Evolutionary conservation across 2,888 invertebrate genomes (phyloP).

Genomic region (Dryococelus australis): DNA sequence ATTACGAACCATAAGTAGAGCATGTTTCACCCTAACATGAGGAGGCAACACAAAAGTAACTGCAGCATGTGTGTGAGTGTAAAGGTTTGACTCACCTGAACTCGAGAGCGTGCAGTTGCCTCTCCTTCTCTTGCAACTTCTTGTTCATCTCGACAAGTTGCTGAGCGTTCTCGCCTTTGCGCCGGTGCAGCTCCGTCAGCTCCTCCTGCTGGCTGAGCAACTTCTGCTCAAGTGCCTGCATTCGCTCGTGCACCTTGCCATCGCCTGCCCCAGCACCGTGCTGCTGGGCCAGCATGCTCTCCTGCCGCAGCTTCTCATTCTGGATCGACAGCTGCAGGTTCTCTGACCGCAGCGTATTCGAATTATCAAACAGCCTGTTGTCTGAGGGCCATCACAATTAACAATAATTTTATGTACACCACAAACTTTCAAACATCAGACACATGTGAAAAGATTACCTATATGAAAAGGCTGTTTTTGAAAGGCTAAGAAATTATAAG

Average conservation of each 20-base stretch:
- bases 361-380: conserved; percentile 84
- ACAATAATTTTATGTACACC: conserved; percentile 28
- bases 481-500: neutral
- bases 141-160: conserved; percentile 90
- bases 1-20: no score
- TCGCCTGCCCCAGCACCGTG: conserved; percentile 54
- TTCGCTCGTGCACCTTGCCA: conserved; percentile 62
- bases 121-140: conserved; percentile 84
- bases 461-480: neutral
- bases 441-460: neutral
- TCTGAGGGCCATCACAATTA: conserved; percentile 65
- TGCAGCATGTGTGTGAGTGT: no score
- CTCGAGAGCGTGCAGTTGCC: conserved; percentile 76
- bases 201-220: conserved; percentile 89
- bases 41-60: no score
- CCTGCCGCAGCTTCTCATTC: conserved; percentile 77
- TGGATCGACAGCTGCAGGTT: conserved; percentile 86
- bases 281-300: conserved; percentile 62
- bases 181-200: conserved; percentile 85
- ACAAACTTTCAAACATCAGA: neutral
- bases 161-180: conserved; percentile 92
- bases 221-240: conserved; percentile 84
- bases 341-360: conserved; percentile 80
- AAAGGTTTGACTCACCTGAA: conserved; percentile 62
- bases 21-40: no score